Evolutionary conservation across 37 sponge, comb jelly and placozoan species (phyloP).

Genomic region (Cliona cf. orientalis): DNA sequence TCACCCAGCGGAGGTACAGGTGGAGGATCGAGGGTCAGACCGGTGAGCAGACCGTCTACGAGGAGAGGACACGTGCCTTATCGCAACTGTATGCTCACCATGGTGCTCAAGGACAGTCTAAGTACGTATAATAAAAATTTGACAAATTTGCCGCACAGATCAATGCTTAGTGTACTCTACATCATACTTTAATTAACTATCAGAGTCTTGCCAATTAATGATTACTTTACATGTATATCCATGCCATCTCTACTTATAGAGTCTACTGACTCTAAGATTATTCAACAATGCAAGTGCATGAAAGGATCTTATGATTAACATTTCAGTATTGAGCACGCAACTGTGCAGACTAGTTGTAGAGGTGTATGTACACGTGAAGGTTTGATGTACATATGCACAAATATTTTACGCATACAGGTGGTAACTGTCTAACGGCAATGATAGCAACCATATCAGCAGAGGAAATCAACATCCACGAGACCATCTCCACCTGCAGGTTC

Average conservation of each 20-base stretch:
- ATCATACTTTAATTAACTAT: too few species aligned
- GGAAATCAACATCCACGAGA: conserved; percentile 72
- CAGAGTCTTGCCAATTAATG: too few species aligned
- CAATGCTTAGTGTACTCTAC: too few species aligned
- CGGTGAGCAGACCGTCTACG: neutral
- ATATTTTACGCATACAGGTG: conserved; percentile 51
- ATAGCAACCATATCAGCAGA: conserved; percentile 87
- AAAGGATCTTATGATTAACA: too few species aligned
- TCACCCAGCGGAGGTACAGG: neutral
- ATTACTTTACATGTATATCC: too few species aligned
- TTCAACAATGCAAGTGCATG: too few species aligned
- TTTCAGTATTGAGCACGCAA: neutral
- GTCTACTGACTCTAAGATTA: too few species aligned
- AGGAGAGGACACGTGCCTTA: conserved; percentile 70
- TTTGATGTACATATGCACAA: neutral
- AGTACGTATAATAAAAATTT: conserved; percentile 40
- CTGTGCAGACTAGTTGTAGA: neutral
- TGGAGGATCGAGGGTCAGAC: neutral
- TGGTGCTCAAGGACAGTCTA: conserved; percentile 87
- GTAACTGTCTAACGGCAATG: conserved; percentile 92
- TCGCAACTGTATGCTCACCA: conserved; percentile 89
- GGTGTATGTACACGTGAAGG: neutral
- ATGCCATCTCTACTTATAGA: too few species aligned
- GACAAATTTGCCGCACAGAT: too few species aligned
- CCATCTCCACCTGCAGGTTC: conserved; percentile 88